Evolutionary conservation across 2,797 vertebrate species (phyloP), one percentile per base, ranked within the genome.

Genomic region (Chrysocyon brachyurus): DNA sequence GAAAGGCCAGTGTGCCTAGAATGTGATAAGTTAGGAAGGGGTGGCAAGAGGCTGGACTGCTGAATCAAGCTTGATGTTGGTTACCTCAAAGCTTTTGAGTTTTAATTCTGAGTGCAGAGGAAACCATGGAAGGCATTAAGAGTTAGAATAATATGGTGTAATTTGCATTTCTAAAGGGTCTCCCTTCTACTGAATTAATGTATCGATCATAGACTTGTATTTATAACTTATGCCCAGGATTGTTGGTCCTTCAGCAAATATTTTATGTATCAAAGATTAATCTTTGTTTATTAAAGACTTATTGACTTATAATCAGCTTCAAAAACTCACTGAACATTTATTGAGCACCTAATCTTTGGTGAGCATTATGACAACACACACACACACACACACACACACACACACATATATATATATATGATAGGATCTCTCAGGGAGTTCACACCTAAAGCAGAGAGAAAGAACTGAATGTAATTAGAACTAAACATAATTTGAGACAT

Each of bases 151-250:
- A 75, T 49, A 77, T 22, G 21, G 40, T 22, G 5, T n/a, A 31
- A 87, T 86, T 87, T 82, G 24, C 59, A 85, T 92, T 96, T 97
- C 36, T 68, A 72, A 93, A 89, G 77, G 26, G 26, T 64, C 17
- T 87, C 61, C 77, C 66, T 63, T 33, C 4, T 86, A 28, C 73
- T 94, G 36, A 73, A 73, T 84, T 97, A 84, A 57, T 22, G 17
- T 17, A 57, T 93, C 90, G 89, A 63, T 56, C 73, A 66, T 59
- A 78, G 64, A 78, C 46, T 64, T 68, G 31, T 87, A 68, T 72
- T 97, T 97, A 75, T 40, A 91, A 61, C 28, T 72, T 72, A 72
- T 73, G 24, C 19, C 91, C 66, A 78, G 83, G 15, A 52, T 73
- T 90, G 57, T 52, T 75, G 11, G 63, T 86, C 85, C 24, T 95